These are phyloP conservation scores for Aleiodes testaceus DNA, from an alignment of 2,888 invertebrate genomes.

Conservation along the genomic window DNA sequence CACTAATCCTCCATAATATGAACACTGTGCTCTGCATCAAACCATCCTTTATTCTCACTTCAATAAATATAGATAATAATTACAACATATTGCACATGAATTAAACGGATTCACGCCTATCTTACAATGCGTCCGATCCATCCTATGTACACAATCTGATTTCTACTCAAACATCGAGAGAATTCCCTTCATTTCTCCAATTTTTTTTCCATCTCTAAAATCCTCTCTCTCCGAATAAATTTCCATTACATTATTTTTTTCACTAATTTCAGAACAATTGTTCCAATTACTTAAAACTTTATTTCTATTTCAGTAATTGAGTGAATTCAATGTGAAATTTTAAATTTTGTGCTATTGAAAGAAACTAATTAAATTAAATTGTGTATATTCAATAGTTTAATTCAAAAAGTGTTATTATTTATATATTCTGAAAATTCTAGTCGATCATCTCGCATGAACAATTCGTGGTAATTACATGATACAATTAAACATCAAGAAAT, in stretches of 20 bases:
- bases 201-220: slow-evolving; percentile 37
- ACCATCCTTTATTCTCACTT: slow-evolving; percentile 4
- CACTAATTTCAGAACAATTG: slow-evolving; percentile 42
- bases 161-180: slow-evolving; percentile 53
- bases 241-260: slow-evolving; percentile 48
- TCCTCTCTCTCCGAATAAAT: slow-evolving; percentile 41
- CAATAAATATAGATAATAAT: slow-evolving; percentile 53
- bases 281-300: slow-evolving; percentile 1
- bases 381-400: slow-evolving; percentile 4
- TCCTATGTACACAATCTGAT: slow-evolving; percentile 48
- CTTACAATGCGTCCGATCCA: slow-evolving; percentile 54
- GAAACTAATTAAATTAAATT: slow-evolving; percentile 8
- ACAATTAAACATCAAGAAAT: slow-evolving; percentile 41
- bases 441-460: slow-evolving; percentile 35
- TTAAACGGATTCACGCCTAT: slow-evolving; percentile 54
- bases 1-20: neutral
- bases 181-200: slow-evolving; percentile 40
- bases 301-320: neutral
- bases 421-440: slow-evolving; percentile 1
- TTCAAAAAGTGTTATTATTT: neutral
- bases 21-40: slow-evolving; percentile 12
- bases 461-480: slow-evolving; percentile 38
- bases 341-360: slow-evolving; percentile 24
- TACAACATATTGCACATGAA: slow-evolving; percentile 56
- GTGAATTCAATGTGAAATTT: slow-evolving; percentile 15